Base-by-base conservation (phyloP, 2,113 vertebrate species). In the Clinocottus analis region DNA sequence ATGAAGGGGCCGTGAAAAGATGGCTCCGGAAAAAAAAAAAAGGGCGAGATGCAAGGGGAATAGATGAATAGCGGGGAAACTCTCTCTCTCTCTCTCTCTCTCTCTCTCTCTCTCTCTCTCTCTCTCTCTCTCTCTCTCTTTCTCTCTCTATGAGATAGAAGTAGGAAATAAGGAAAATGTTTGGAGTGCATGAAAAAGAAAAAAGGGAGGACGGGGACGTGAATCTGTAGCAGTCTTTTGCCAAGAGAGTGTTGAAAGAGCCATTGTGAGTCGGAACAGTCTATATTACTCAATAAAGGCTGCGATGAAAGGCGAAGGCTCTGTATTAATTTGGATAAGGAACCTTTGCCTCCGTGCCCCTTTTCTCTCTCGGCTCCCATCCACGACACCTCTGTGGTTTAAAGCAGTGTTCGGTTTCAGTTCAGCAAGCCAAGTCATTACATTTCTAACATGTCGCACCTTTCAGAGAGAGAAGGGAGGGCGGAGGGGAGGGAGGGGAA, bases 401-500 rank as follows among this genome's bases (percentile, higher is more conserved):
- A 93, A 92, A 88, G 91, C 93, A 92, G 92, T 91, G 93, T 91
- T 88, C 81, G 88, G 93, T 91, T 92, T 91, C 93, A 92, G 93
- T 84, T 94, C 93, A 93, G 89, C 93, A 93, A 91, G 91, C 93
- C 93, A 92, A 91, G 93, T 94, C 93, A 94, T 94, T 93, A 92
- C 93, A 91, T 94, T 93, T 88, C 87, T n/a, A 89, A 88, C 92
- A 90, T 83, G 87, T 92, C 82, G 83, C 90, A 92, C 91, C 92
- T 92, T 92, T 92, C 85, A 86, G 77, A 81, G 81, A 11, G 78
- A n/a, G n/a, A n/a, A n/a, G n/a, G n/a, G n/a, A n/a, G n/a, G n/a
- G n/a, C n/a, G n/a, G n/a, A n/a, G n/a, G n/a, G n/a, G n/a, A n/a
- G n/a, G n/a, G n/a, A n/a, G 78, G 82, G 89, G 91, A 92, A 93